Percentiles rank a stretch among this genome's conserved stretches.
Evolutionary conservation across 2,113 vertebrate species (phyloP).

Genomic region (Oncorhynchus nerka): DNA sequence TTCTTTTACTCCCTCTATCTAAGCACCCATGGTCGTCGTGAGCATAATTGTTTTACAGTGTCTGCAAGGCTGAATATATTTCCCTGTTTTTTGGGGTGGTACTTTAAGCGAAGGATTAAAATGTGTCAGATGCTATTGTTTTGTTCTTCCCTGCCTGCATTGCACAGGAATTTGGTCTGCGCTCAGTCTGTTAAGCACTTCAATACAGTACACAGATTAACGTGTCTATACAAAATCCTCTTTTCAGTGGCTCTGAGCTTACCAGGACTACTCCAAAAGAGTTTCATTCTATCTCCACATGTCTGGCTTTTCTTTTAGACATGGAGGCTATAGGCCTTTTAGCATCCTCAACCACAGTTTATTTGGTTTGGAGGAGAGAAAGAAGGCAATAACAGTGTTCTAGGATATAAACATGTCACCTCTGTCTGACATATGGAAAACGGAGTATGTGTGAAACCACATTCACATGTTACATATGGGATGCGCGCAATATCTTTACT

Average conservation of each 20-base stretch:
- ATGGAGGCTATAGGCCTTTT: not conserved
- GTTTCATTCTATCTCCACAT: constrained; percentile 16
- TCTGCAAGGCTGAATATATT: constrained; percentile 14
- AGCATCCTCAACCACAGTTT: constrained; percentile 8
- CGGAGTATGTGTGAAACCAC: not conserved
- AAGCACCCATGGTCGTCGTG: constrained; percentile 20
- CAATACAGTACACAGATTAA: constrained; percentile 32
- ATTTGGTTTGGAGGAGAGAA: not conserved
- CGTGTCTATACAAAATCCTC: constrained; percentile 33
- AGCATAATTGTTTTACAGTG: constrained; percentile 20
- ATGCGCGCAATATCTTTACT: not conserved
- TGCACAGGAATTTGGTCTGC: constrained; percentile 13
- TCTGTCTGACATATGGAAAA: not conserved
- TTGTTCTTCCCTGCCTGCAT: constrained; percentile 3
- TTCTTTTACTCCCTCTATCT: not conserved
- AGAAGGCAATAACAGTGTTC: not conserved
- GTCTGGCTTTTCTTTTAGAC: constrained; percentile 24
- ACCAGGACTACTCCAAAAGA: constrained; percentile 7
- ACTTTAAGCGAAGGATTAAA: constrained; percentile 20
- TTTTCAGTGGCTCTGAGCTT: constrained; percentile 15
- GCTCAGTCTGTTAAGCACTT: constrained; percentile 27
- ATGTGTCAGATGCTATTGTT: constrained; percentile 18
- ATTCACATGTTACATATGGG: not conserved
- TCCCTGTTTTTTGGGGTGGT: constrained; percentile 24
- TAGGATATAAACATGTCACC: not conserved